Evolutionary conservation across 1,140 invertebrate species (phyloP).

Genomic region (Euura lappo): DNA sequence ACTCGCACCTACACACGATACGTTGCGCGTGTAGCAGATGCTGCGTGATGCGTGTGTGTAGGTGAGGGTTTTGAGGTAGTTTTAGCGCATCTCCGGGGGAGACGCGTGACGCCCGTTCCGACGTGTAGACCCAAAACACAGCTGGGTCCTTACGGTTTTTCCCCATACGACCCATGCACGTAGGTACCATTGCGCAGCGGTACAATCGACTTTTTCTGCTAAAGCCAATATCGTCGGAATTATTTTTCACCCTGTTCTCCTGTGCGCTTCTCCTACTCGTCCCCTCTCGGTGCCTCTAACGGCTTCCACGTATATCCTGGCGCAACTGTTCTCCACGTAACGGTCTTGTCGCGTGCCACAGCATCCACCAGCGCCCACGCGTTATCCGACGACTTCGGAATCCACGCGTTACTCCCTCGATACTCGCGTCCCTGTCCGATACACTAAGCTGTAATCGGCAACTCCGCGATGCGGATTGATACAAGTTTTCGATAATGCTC

Average conservation of each 20-base stretch:
- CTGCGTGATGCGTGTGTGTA: neutral
- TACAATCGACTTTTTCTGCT: no score
- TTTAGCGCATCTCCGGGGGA: neutral
- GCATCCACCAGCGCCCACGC: constrained; percentile 54
- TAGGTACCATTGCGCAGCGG: no score
- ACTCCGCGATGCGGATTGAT: no score
- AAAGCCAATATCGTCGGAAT: no score
- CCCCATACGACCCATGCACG: no score
- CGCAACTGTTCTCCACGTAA: constrained; percentile 53
- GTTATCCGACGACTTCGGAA: constrained; percentile 36
- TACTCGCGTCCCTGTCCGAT: constrained; percentile 16
- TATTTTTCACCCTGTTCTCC: no score
- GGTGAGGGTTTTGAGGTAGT: no score
- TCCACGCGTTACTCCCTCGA: constrained; percentile 33
- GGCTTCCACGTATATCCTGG: constrained; percentile 35
- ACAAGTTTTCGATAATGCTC: no score
- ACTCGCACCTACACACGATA: constrained; percentile 3
- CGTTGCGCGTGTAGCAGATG: neutral
- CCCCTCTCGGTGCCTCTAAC: constrained; percentile 38
- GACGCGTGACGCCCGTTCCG: constrained; percentile 20
- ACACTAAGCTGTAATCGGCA: no score
- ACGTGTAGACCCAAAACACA: constrained; percentile 33
- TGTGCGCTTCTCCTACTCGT: no score
- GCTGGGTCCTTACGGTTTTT: constrained; percentile 26
- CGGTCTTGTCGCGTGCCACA: constrained; percentile 61